Base-by-base conservation (phyloP, 64 coral and sea anemone genomes). In the Stylophora pistillata region DNA sequence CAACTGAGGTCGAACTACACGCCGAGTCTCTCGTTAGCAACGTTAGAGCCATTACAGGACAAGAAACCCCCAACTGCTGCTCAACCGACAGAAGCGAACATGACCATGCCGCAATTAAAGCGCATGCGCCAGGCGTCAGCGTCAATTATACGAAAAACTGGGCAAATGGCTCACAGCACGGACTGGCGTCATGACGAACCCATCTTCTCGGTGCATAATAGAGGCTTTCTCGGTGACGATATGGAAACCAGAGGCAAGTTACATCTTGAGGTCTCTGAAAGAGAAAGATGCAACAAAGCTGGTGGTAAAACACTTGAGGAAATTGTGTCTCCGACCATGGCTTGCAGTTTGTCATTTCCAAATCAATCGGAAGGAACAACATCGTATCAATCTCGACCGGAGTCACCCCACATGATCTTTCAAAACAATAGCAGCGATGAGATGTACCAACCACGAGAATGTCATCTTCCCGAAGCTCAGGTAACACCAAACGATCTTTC, bases 71-170 rank as follows among this genome's bases (percentile, higher is more conserved):
- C 12, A 17, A 18, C 26, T 30, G 13, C 3, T 13, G 5, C 37
- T 13, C 30, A 84, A 37, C 26, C 20, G 14, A 21, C 34, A 3
- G 80, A 70, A 23, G 33, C 31, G 16, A 23, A 20, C 30, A 32
- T 90, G 11, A 92, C 90, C 20, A 77, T 92, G 82, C 90, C 90
- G 9, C 70, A 92, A 41, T 33, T 92, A 17, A 92, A 92, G 55
- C 28, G 47, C 3, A 86, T 82, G 60, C 31, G 90, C 26, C 72
- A 92, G 82, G 85, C 74, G 1, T 78, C 90, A 4, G 59, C 63
- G 30, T 80, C 79, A 9, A 57, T 85, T 0, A 55, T 85, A 41
- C 30, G 56, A 47, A 85, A 59, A 20, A 85, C 56, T 3, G 66
- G 53, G 37, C 30, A 37, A 68, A 55, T 13, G 2, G 10, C 20